Evolutionary conservation across 2,797 vertebrate species (phyloP).

Genomic region (Rhyacichthys aspro): DNA sequence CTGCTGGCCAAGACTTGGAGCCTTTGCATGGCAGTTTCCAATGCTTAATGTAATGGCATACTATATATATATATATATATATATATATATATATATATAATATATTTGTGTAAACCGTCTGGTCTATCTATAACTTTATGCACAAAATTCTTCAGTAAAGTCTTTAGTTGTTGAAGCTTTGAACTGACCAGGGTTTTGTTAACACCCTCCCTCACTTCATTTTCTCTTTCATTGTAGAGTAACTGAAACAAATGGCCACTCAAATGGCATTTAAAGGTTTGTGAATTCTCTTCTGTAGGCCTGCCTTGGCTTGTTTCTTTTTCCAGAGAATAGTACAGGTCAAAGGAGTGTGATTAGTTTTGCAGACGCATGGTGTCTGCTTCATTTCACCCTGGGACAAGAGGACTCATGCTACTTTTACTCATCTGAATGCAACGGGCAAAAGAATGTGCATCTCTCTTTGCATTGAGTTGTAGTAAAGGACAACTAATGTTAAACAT

Average conservation of each 20-base stretch:
- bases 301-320: conserved; percentile 45
- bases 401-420: too few species aligned
- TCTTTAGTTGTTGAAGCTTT: too few species aligned
- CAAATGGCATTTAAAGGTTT: conserved; percentile 21
- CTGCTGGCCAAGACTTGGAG: too few species aligned
- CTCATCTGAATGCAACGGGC: conserved; percentile 17
- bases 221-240: conserved; percentile 15
- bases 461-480: too few species aligned
- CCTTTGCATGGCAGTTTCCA: too few species aligned
- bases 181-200: conserved; percentile 29
- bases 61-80: too few species aligned
- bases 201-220: conserved; percentile 17
- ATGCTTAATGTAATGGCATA: too few species aligned
- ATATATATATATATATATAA: too few species aligned
- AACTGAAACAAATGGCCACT: neutral
- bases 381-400: conserved; percentile 31
- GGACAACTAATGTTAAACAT: too few species aligned
- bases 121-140: too few species aligned
- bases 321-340: conserved; percentile 24
- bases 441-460: conserved; percentile 7
- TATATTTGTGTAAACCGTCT: too few species aligned
- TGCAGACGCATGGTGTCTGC: conserved; percentile 42
- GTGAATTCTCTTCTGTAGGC: conserved; percentile 37
- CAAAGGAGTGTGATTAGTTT: conserved; percentile 50
- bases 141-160: too few species aligned